Conservation (phyloP, 2,113 vertebrate genomes). For the Ceratotherium simum region DNA sequence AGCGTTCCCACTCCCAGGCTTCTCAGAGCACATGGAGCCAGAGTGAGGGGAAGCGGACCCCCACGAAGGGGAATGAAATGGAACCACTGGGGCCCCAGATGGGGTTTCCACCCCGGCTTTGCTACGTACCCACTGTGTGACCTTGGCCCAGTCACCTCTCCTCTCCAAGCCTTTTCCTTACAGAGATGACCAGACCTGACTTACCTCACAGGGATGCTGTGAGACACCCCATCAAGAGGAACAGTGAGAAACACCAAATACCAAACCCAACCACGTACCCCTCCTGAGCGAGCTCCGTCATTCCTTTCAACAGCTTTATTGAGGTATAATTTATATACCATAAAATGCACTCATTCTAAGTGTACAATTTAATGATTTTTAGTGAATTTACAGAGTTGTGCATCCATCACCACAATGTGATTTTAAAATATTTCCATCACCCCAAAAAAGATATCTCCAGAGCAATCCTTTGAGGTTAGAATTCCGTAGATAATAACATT, state of each 20-base stretch:
- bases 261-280: neutral
- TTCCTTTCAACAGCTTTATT: neutral
- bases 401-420: neutral
- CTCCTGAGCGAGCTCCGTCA: neutral
- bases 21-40: neutral
- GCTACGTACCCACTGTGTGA: neutral
- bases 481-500: neutral
- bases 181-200: neutral
- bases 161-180: neutral
- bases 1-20: neutral
- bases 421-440: constrained; percentile 54
- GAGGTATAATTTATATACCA: neutral
- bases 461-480: constrained; percentile 13
- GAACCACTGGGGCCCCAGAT: neutral
- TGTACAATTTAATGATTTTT: neutral
- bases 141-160: neutral
- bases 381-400: neutral
- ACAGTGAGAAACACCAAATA: neutral
- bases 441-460: neutral
- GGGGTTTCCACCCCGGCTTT: neutral
- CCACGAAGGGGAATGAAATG: neutral
- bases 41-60: neutral
- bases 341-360: neutral
- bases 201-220: neutral
- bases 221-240: neutral